Percentiles rank a stretch among this genome's conserved stretches.
phyloP scores from a whole-genome alignment of 2,797 vertebrate genomes.

The Syngnathus acus region DNA sequence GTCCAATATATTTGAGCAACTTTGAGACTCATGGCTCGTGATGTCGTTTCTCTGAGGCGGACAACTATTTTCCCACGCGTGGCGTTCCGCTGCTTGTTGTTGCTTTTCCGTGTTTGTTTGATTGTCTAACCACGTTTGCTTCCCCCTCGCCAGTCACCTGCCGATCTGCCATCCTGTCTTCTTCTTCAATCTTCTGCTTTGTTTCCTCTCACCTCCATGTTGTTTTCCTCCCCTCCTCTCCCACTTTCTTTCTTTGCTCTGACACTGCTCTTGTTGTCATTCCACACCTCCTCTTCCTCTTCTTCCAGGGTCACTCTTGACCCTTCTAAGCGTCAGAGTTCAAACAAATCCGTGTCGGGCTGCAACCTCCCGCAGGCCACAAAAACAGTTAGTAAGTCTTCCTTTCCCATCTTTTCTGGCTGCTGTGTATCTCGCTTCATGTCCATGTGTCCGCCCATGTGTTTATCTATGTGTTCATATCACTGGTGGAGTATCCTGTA shows the following conservation, averaged over 20 bases:
- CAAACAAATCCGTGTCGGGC: slow-evolving; percentile 93
- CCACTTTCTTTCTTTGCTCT: slow-evolving; percentile 31
- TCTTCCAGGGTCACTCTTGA: slow-evolving; percentile 91
- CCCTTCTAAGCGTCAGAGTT: slow-evolving; percentile 95
- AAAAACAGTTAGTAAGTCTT: slow-evolving; percentile 96
- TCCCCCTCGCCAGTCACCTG: slow-evolving; percentile 57
- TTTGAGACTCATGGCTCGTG: not conserved
- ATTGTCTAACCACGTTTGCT: slow-evolving; percentile 57
- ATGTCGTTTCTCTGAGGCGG: not conserved
- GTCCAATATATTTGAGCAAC: not conserved
- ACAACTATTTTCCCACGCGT: slow-evolving; percentile 1
- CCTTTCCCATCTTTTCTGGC: slow-evolving; percentile 67
- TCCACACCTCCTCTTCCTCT: slow-evolving; percentile 49
- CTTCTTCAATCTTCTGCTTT: slow-evolving; percentile 35
- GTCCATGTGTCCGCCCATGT: slow-evolving; percentile 36
- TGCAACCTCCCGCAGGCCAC: slow-evolving; percentile 89
- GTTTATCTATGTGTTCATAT: not conserved
- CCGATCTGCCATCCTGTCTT: slow-evolving; percentile 31
- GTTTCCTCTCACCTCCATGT: slow-evolving; percentile 25
- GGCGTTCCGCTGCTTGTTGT: slow-evolving; percentile 41
- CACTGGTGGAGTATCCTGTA: slow-evolving; percentile 2
- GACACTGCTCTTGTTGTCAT: slow-evolving; percentile 31
- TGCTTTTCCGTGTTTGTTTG: slow-evolving; percentile 46
- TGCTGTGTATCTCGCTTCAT: slow-evolving; percentile 47
- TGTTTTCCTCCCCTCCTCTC: slow-evolving; percentile 29